Base-by-base conservation (phyloP, 2,797 vertebrate genomes). In the Notoglanidium macrostoma region DNA sequence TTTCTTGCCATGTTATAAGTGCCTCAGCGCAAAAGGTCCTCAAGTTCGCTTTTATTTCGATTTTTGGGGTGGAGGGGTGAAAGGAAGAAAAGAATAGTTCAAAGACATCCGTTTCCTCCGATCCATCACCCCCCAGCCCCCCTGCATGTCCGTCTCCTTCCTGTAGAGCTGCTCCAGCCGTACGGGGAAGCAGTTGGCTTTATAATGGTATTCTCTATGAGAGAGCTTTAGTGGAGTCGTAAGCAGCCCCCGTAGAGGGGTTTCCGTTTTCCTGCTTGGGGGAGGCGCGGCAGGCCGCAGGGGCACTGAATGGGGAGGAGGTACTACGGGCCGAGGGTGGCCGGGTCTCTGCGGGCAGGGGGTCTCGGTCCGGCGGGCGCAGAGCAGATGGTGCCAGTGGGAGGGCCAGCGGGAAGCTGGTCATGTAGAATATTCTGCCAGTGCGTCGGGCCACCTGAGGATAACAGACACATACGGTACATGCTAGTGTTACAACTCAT, bases 391-490 rank as follows among this genome's bases (percentile, higher is more conserved):
- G 96, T 32, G 97, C 97, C 90, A 98, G 95, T 0, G 98, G 98
- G 92, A 99, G 95, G 0, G 97, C 96, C 96, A 98, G 92, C 0
- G 98, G 98, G 91, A 99, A 96, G 55, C 98, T 97, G 7, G 97
- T 97, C 98, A 99, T 97, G 94, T 97, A 99, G 93, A 99, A 96
- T 72, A 99, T 96, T 68, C 97, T 95, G 92, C 98, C 98, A 89
- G 98, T 95, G 0, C 98, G 93, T 80, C 95, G 96, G 68, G 98
- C 98, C 32, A 99, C 98, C 98, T 99, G 91, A 68, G 90, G 93
- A 93, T 89, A 92, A 5, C 55, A 92, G 86, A 57, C 85, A 92
- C 85, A 88, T 32, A 76, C 70, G 9, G 46, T 49, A 49, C 5
- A 65, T 78, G 91, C 90, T 88, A 94, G 86, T 85, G 90, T 87